phyloP scores from a whole-genome alignment of 2,888 invertebrate species.

The Petrolisthes manimaculis region DNA sequence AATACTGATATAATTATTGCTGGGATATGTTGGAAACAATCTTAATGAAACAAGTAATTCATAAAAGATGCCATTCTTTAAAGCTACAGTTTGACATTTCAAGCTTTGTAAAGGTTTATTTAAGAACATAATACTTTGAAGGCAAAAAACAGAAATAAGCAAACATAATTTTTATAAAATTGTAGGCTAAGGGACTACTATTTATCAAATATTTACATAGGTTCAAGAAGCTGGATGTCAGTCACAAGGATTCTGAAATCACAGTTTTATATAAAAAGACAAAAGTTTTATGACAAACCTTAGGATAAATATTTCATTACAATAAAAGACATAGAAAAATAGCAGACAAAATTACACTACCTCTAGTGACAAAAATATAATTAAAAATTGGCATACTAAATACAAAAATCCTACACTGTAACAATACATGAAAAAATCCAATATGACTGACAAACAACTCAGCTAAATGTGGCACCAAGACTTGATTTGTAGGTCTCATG shows the following conservation, averaged over 20 bases:
- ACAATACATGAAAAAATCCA: constrained; percentile 48
- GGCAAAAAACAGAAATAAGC: constrained; percentile 51
- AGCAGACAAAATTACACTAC: constrained; percentile 35
- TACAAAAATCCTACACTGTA: constrained; percentile 36
- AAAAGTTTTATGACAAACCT: constrained; percentile 22
- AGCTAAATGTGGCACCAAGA: constrained; percentile 58
- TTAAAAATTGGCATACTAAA: constrained; percentile 31
- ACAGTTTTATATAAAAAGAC: constrained; percentile 49
- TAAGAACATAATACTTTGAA: constrained; percentile 54
- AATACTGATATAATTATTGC: constrained; percentile 50
- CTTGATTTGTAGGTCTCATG: constrained; percentile 34
- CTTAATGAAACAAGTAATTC: constrained; percentile 44
- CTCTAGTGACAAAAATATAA: constrained; percentile 45
- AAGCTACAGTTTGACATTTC: constrained; percentile 56
- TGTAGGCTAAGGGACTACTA: constrained; percentile 33
- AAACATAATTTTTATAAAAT: constrained; percentile 42
- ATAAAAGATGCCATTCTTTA: constrained; percentile 46
- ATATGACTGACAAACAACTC: constrained; percentile 52
- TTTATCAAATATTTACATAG: constrained; percentile 50
- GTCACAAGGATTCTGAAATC: constrained; percentile 53
- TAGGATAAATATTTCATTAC: constrained; percentile 23
- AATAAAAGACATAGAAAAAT: constrained; percentile 45
- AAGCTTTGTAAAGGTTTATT: constrained; percentile 43
- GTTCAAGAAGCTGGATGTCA: constrained; percentile 57
- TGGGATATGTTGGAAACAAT: constrained; percentile 57